Conservation (phyloP, 2,797 vertebrate species). For the Hylomyscus alleni region DNA sequence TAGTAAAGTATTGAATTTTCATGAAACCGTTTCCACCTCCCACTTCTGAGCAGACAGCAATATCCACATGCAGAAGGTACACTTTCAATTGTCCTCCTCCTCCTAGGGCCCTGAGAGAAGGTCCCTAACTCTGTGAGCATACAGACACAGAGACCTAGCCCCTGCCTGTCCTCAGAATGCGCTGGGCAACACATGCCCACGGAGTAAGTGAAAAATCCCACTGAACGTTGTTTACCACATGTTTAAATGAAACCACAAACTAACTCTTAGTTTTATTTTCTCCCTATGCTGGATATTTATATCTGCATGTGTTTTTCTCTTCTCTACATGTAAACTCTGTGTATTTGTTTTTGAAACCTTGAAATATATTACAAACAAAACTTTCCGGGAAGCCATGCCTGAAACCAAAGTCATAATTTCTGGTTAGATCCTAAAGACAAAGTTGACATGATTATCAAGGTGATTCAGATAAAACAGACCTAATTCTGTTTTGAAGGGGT, state of each 20-base stretch:
- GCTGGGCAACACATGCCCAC: background rate
- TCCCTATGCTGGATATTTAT: conserved; percentile 51
- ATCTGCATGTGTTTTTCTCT: conserved; percentile 22
- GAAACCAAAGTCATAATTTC: conserved; percentile 41
- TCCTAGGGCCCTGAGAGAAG: background rate
- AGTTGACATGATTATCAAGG: conserved; percentile 19
- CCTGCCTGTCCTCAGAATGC: background rate
- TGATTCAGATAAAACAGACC: conserved; percentile 30
- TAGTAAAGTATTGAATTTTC: conserved; percentile 59
- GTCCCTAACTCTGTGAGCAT: background rate
- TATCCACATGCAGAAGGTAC: background rate
- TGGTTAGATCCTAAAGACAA: background rate
- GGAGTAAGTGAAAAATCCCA: background rate
- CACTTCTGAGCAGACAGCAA: background rate
- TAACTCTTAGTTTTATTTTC: background rate
- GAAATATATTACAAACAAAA: conserved; percentile 44
- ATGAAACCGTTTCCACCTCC: background rate
- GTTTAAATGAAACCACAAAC: conserved; percentile 60
- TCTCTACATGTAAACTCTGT: conserved; percentile 24
- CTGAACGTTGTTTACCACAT: conserved; percentile 32
- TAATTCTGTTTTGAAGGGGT: conserved; percentile 19
- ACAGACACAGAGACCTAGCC: conserved; percentile 6
- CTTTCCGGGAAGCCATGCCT: conserved; percentile 28
- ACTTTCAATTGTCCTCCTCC: conserved; percentile 5
- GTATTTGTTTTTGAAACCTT: conserved; percentile 67